Evolutionary conservation across 2,113 vertebrate species (phyloP).

Genomic region (Anoura caudifer): DNA sequence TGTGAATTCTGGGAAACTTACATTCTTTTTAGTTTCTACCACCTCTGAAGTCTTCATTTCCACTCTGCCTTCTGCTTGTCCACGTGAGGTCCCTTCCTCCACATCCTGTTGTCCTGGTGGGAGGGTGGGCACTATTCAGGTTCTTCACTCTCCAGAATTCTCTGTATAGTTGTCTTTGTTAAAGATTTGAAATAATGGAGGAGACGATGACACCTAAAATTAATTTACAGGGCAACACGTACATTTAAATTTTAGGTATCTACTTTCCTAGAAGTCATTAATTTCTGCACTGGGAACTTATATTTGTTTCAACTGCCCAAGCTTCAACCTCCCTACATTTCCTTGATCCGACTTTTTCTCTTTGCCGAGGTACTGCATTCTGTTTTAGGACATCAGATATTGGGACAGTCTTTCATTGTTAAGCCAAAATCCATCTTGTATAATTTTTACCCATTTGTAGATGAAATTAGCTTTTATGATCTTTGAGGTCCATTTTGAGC

Average conservation of each 20-base stretch:
- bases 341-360: background rate
- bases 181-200: background rate
- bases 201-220: background rate
- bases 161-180: background rate
- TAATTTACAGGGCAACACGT: background rate
- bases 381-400: background rate
- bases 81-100: background rate
- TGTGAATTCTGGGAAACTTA: background rate
- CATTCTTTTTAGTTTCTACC: background rate
- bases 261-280: background rate
- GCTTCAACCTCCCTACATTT: background rate
- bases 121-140: background rate
- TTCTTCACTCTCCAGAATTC: background rate
- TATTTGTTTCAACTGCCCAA: background rate
- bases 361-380: background rate
- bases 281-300: background rate
- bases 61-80: background rate
- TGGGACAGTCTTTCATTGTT: background rate
- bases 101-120: background rate
- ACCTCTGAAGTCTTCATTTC: background rate
- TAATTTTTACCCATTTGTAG: background rate
- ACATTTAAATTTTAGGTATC: background rate
- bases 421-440: background rate
- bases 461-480: constrained; percentile 5
- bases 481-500: background rate